Evolutionary conservation across 2,888 invertebrate genomes (phyloP).

Genomic region (Volucella bombylans): DNA sequence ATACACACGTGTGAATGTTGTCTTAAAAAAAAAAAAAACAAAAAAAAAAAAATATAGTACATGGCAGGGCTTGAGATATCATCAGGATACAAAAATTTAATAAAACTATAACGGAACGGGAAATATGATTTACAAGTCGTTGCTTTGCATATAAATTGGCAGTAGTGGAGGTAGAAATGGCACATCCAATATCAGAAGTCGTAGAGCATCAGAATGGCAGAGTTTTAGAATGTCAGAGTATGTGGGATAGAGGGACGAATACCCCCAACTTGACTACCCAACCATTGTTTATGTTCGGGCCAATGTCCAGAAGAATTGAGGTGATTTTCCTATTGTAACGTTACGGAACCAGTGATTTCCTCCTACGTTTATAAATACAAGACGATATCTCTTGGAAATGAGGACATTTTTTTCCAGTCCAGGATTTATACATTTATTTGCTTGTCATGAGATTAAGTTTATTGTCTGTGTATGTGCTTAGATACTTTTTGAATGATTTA

Average conservation of each 20-base stretch:
- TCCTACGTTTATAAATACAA: slow-evolving; percentile 36
- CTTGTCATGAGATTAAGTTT: slow-evolving; percentile 41
- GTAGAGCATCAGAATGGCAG: too few relatives aligned
- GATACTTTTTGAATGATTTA: slow-evolving; percentile 21
- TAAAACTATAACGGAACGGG: slow-evolving; percentile 59
- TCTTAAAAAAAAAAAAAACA: background rate
- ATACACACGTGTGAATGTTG: slow-evolving; percentile 26
- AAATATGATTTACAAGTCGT: slow-evolving; percentile 71
- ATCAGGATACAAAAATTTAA: slow-evolving; percentile 64
- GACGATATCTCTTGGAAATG: slow-evolving; percentile 43
- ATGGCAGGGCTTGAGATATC: slow-evolving; percentile 35
- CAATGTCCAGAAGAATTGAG: slow-evolving; percentile 56
- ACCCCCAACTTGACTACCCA: too few relatives aligned
- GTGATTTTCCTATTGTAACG: slow-evolving; percentile 30
- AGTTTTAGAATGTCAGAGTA: too few relatives aligned
- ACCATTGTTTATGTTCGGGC: slow-evolving; percentile 43
- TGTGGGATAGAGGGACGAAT: too few relatives aligned
- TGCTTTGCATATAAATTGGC: slow-evolving; percentile 72
- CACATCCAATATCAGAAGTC: background rate
- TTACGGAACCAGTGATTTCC: slow-evolving; percentile 18
- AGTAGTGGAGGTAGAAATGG: slow-evolving; percentile 43
- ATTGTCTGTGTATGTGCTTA: slow-evolving; percentile 5
- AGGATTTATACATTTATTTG: slow-evolving; percentile 49
- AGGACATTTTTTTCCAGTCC: slow-evolving; percentile 28
- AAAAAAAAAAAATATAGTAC: background rate